A percentile compares a stretch with the other conserved stretches of the same genome.
phyloP scores from a whole-genome alignment of 2,797 vertebrate species.

The Spinibarbus caldwelli region DNA sequence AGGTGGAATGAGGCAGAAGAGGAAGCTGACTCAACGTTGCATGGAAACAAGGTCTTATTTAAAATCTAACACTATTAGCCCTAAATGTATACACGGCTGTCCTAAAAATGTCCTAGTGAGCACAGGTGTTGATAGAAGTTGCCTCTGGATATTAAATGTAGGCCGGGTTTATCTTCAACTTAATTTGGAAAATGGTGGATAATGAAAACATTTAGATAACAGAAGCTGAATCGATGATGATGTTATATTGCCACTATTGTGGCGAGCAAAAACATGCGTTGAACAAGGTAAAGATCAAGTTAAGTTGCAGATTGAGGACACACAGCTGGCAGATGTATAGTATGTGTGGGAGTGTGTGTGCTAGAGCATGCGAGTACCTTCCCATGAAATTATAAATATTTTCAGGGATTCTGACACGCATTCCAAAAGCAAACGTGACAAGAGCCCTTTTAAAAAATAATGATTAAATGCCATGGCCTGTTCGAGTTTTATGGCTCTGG shows the following conservation, averaged over 20 bases:
- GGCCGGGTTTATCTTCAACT: background rate
- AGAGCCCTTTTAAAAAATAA: conserved; percentile 42
- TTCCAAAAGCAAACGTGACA: conserved; percentile 45
- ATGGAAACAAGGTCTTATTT: conserved; percentile 54
- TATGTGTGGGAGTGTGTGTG: background rate
- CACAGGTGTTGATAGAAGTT: too few relatives aligned
- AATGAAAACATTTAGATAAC: background rate
- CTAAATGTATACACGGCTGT: background rate
- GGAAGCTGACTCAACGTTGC: conserved; percentile 62
- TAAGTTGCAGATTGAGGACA: conserved; percentile 19
- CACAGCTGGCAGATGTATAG: conserved; percentile 50
- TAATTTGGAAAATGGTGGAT: background rate
- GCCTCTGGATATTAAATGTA: background rate
- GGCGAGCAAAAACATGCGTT: background rate
- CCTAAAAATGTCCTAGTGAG: too few relatives aligned
- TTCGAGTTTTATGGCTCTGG: conserved; percentile 18
- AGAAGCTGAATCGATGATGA: background rate
- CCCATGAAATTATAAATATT: conserved; percentile 46
- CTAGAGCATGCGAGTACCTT: conserved; percentile 29
- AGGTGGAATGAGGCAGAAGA: conserved; percentile 58
- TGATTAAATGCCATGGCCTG: conserved; percentile 49
- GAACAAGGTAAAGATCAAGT: conserved; percentile 7
- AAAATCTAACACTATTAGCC: background rate
- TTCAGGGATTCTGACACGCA: conserved; percentile 47
- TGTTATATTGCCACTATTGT: background rate